phyloP scores from a whole-genome alignment of 2,113 vertebrate genomes.

The Circaetus cinerascens region DNA sequence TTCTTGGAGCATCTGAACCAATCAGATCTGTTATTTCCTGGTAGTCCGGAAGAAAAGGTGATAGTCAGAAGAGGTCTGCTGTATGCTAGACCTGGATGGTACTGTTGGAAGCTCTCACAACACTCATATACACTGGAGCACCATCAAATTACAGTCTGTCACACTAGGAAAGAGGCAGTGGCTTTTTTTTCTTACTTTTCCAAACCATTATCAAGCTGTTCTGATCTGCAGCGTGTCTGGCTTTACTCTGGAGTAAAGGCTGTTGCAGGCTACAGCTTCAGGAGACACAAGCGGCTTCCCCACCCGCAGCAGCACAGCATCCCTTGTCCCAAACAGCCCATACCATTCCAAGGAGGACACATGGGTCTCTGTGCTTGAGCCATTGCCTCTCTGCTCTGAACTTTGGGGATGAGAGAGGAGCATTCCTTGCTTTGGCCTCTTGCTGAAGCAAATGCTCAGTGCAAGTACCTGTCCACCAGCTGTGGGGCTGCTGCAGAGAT shows the following conservation, averaged over 20 bases:
- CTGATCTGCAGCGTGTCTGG: accelerated
- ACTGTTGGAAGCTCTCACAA: not conserved
- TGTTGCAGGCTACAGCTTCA: not conserved
- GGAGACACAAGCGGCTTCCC: not conserved
- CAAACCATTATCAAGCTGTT: not conserved
- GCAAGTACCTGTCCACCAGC: not conserved
- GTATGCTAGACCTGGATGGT: not conserved
- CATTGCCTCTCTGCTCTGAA: accelerated
- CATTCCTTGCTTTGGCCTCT: accelerated
- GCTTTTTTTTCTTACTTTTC: not conserved
- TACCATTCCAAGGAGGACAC: accelerated
- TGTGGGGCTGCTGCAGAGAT: not conserved
- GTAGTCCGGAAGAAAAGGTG: not conserved
- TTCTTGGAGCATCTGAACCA: not conserved
- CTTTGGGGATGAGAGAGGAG: not conserved
- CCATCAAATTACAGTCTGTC: not conserved
- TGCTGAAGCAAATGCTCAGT: not conserved
- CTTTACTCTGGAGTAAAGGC: not conserved
- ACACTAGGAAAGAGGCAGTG: not conserved
- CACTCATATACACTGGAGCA: not conserved
- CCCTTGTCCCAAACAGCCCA: not conserved
- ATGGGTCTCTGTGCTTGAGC: not conserved
- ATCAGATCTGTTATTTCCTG: not conserved
- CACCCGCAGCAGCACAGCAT: not conserved
- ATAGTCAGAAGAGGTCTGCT: not conserved